These are phyloP conservation scores for Apis florea DNA, from an alignment of 1,140 invertebrate genomes.

Conservation along the genomic window DNA sequence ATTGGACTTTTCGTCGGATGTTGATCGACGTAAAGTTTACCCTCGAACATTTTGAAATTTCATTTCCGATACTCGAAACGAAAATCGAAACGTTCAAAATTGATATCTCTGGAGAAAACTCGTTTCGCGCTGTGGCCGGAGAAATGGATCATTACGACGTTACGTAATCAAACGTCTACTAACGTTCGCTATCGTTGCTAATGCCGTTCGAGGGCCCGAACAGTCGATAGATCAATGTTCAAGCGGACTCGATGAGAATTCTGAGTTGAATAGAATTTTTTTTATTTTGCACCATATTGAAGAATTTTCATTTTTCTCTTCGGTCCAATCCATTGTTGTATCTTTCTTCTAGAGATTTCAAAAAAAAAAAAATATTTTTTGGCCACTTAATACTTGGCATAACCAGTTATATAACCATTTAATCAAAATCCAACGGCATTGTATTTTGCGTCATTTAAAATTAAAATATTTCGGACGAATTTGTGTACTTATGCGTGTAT, in stretches of 20 bases:
- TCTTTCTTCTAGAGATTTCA: no score
- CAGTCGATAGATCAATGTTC: neutral
- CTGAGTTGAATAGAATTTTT: neutral
- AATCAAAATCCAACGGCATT: no score
- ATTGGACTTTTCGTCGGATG: neutral
- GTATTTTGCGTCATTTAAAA: neutral
- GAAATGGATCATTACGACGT: conserved; percentile 23
- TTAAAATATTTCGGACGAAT: neutral
- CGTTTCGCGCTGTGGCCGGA: neutral
- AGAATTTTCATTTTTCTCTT: neutral
- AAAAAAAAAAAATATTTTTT: no score
- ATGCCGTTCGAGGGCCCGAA: neutral
- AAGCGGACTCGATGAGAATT: neutral
- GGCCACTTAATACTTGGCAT: no score
- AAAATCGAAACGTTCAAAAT: neutral
- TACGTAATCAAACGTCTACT: neutral
- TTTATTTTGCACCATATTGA: neutral
- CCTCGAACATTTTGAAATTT: neutral
- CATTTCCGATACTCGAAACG: neutral
- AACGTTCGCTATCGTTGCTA: conserved; percentile 21
- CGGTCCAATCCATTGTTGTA: no score
- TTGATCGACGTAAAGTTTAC: neutral
- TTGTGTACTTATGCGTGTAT: no score
- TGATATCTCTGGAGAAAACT: conserved; percentile 3
- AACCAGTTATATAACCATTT: no score